These are phyloP conservation scores for Ophion obscuratus DNA, from an alignment of 2,888 invertebrate species.

Conservation along the genomic window DNA sequence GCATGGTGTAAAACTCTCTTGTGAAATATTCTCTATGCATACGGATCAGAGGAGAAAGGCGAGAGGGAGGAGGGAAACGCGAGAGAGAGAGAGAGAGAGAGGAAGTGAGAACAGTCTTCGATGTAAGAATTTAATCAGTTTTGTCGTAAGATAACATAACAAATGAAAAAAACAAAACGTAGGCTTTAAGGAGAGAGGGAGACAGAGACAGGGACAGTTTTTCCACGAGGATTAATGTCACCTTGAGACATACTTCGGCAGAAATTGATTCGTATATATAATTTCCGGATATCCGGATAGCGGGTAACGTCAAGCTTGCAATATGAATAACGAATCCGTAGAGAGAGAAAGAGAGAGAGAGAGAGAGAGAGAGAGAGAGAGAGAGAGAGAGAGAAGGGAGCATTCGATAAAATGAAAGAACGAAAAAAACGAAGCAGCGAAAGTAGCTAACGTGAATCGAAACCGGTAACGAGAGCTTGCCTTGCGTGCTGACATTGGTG, in stretches of 20 bases:
- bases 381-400: slow-evolving; percentile 1
- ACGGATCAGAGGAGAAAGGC: neutral
- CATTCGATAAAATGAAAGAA: neutral
- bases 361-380: slow-evolving; percentile 18
- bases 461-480: slow-evolving; percentile 42
- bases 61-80: neutral
- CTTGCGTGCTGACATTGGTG: slow-evolving; percentile 59
- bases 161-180: slow-evolving; percentile 57
- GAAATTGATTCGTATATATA: slow-evolving; percentile 77
- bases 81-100: neutral
- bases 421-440: slow-evolving; percentile 1
- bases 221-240: slow-evolving; percentile 71
- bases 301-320: slow-evolving; percentile 66
- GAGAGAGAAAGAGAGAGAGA: slow-evolving; percentile 9
- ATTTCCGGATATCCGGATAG: slow-evolving; percentile 47
- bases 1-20: slow-evolving; percentile 76
- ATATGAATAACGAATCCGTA: slow-evolving; percentile 61
- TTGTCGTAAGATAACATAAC: slow-evolving; percentile 72
- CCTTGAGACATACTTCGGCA: slow-evolving; percentile 81
- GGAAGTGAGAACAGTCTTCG: slow-evolving; percentile 71
- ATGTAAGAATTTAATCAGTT: slow-evolving; percentile 76
- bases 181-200: slow-evolving; percentile 75
- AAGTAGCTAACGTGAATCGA: slow-evolving; percentile 1
- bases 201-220: slow-evolving; percentile 76
- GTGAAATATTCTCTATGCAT: slow-evolving; percentile 80